Percentiles rank a stretch among this genome's conserved stretches.
phyloP scores from a whole-genome alignment of 1,140 invertebrate genomes.

The Lucilia sericata region DNA sequence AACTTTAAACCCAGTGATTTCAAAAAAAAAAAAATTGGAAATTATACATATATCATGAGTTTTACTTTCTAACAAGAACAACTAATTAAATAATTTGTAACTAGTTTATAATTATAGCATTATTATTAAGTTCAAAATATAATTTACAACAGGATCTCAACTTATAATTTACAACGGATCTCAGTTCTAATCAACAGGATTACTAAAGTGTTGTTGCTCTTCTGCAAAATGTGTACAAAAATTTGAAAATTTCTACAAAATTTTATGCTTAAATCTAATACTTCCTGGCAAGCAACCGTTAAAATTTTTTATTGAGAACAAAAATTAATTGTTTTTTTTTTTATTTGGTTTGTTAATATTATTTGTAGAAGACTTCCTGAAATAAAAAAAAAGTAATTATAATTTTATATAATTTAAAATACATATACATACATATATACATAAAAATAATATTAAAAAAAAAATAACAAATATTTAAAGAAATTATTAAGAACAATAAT shows the following conservation, averaged over 20 bases:
- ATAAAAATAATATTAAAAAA: constrained; percentile 15
- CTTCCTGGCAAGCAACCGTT: too few species aligned
- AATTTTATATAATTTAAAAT: background rate
- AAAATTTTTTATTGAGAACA: background rate
- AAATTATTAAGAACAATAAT: constrained; percentile 68
- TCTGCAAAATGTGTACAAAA: too few species aligned
- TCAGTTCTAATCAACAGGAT: background rate
- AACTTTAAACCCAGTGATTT: constrained; percentile 64
- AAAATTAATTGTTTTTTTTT: background rate
- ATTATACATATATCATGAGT: constrained; percentile 60
- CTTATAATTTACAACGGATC: constrained; percentile 10
- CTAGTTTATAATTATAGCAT: background rate
- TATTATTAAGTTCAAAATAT: background rate
- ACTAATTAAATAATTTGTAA: background rate
- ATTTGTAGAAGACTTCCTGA: background rate
- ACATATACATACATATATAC: background rate
- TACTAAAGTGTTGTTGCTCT: background rate
- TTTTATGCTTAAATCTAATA: too few species aligned
- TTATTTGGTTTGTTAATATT: background rate
- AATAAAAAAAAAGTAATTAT: background rate
- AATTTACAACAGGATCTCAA: background rate
- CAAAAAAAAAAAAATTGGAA: constrained; percentile 54
- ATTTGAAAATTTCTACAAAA: too few species aligned
- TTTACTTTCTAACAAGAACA: constrained; percentile 51
- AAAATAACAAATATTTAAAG: constrained; percentile 46